Evolutionary conservation across 92 coral and sea anemone species (phyloP), one percentile per base, ranked within the genome.

Genomic region (Umimayanthus kanabou): DNA sequence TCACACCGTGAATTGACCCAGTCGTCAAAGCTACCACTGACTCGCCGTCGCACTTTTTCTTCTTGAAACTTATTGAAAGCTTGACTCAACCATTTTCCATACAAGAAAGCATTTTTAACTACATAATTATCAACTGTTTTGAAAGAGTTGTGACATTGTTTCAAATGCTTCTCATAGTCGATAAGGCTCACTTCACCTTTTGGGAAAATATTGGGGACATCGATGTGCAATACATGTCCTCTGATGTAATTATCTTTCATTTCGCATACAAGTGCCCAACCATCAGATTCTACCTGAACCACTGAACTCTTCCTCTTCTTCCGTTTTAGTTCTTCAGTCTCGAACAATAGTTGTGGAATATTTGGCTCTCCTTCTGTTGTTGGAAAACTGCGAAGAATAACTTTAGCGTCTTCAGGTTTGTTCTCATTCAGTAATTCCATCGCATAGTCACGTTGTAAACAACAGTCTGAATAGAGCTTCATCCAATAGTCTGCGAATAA

Each of bases 391-490:
- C 6, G 6, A 77, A 53, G 61, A 8, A 13, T 13, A 42, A 6
- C 45, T 42, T 42, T 33, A 33, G 2, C 37, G 7, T 42, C 45
- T 6, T 42, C 45, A 6, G 45, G 45, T 4, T 42, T 42, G 6
- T 6, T 6, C 1, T 42, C 45, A 39, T 82, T 81, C 0, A 90
- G 61, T 65, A 82, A 33, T 33, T 33, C 80, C 0, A 90, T 75
- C 0, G 88, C 93, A 79, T 91, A 11, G 64, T 91, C 91, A 76
- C 87, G 88, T 28, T 75, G 81, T 29, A 86, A 39, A 42, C 89
- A 86, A 55, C 89, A 86, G 66, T 82, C 66, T 11, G 84, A 76
- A 75, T 86, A 86, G 0, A 86, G 20, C 5, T 77, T 18, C 61
- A 77, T 77, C 82, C 89, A 86, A 53, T 55, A 86, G 18, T 75